Conservation (phyloP, 2,888 invertebrate genomes). For the Melanargia galathea region DNA sequence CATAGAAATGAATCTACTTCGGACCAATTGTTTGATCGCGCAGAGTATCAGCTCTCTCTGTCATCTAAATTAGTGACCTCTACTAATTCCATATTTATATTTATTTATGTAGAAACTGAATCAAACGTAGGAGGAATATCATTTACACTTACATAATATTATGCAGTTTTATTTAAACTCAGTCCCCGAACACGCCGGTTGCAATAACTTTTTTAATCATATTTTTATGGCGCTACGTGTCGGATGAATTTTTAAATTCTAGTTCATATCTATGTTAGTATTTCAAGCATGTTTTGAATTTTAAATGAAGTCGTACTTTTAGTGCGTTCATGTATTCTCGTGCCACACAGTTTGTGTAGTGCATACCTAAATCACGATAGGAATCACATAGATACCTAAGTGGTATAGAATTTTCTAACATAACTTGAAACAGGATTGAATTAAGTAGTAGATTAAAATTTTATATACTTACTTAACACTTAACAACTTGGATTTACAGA, state of each 20-base stretch:
- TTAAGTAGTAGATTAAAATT: neutral
- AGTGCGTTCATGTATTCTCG: neutral
- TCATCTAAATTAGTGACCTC: no score
- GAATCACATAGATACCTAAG: neutral
- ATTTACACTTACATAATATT: constrained; percentile 19
- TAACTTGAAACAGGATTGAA: neutral
- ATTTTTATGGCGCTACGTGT: constrained; percentile 40
- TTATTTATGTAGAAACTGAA: no score
- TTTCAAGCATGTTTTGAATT: constrained; percentile 25
- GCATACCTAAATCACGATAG: neutral
- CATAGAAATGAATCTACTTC: no score
- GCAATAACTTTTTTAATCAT: constrained; percentile 41
- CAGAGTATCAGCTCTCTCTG: no score
- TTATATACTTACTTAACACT: no score
- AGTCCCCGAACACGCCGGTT: constrained; percentile 37
- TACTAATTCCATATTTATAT: no score
- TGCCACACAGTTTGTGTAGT: neutral
- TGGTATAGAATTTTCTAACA: neutral
- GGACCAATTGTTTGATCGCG: no score
- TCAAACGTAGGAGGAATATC: constrained; percentile 47
- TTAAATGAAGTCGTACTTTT: constrained; percentile 20
- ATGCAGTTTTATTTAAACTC: constrained; percentile 53
- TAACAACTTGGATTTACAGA: no score
- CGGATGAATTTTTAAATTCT: constrained; percentile 33
- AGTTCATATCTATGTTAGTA: constrained; percentile 25